phyloP scores from a whole-genome alignment of 2,797 vertebrate genomes.

The Acanthurus tractus region DNA sequence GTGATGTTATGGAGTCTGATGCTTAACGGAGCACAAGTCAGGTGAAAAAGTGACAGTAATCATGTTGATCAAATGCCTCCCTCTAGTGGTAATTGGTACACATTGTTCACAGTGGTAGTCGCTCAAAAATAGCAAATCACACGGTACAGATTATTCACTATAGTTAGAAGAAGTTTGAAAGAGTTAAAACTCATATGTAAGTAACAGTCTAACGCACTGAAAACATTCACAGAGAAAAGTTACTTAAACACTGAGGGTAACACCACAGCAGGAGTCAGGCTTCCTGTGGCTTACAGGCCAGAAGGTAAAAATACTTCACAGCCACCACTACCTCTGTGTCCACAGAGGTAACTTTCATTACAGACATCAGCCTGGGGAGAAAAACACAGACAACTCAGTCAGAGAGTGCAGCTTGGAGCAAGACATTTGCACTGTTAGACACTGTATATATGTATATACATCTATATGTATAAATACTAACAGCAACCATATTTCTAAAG shows the following conservation, averaged over 20 bases:
- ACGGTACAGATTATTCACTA: not conserved
- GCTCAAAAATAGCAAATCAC: not conserved
- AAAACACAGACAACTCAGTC: constrained; percentile 2
- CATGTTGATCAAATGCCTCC: constrained; percentile 45
- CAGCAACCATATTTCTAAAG: no score
- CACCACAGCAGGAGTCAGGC: constrained; percentile 29
- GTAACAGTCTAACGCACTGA: not conserved
- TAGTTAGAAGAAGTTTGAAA: not conserved
- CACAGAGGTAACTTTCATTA: constrained; percentile 77
- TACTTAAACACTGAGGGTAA: not conserved
- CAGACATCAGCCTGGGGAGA: constrained; percentile 73
- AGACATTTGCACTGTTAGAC: not conserved
- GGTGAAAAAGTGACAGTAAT: not conserved
- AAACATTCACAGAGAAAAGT: not conserved
- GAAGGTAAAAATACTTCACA: constrained; percentile 78
- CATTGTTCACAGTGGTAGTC: not conserved
- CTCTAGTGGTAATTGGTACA: constrained; percentile 61
- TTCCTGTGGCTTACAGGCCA: constrained; percentile 75
- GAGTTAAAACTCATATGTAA: not conserved
- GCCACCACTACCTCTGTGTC: constrained; percentile 76
- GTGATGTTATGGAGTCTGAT: no score
- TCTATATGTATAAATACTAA: no score
- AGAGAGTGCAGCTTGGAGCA: not conserved
- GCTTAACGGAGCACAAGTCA: not conserved
- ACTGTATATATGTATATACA: no score